Percentiles rank a stretch among this genome's conserved stretches.
Conservation (phyloP, 2,113 vertebrate genomes). For the Eonycteris spelaea region DNA sequence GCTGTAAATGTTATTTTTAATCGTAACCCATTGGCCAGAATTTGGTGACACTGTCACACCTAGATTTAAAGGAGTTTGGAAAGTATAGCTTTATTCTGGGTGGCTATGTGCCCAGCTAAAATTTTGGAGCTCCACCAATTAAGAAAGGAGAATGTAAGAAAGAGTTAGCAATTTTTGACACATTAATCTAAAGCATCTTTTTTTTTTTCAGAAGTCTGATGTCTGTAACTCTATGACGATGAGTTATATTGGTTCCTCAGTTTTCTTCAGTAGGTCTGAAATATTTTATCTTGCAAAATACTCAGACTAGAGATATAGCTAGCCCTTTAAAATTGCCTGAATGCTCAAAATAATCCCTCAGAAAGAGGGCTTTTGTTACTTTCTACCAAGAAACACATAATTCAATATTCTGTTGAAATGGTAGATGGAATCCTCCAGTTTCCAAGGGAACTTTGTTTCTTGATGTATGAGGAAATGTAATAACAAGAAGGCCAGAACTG, state of each 20-base stretch:
- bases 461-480: constrained; percentile 47
- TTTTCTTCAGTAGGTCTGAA: constrained; percentile 56
- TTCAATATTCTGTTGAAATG: constrained; percentile 68
- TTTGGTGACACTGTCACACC: neutral
- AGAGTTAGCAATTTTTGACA: neutral
- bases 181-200: neutral
- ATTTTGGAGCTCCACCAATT: neutral
- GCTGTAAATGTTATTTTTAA: neutral
- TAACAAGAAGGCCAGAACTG: constrained; percentile 47
- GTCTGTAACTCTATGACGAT: constrained; percentile 4
- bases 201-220: neutral
- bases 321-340: constrained; percentile 40
- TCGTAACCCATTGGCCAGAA: neutral
- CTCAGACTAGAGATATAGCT: constrained; percentile 35
- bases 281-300: constrained; percentile 47
- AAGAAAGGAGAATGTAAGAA: constrained; percentile 20
- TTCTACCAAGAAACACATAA: constrained; percentile 65
- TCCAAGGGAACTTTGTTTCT: constrained; percentile 48
- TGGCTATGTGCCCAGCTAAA: neutral
- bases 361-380: constrained; percentile 56
- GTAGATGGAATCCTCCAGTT: constrained; percentile 32
- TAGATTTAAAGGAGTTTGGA: neutral
- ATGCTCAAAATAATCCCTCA: constrained; percentile 55
- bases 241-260: constrained; percentile 20
- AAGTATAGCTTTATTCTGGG: neutral